A percentile compares a stretch with the other conserved stretches of the same genome.
These are phyloP conservation scores for Melierax canorus DNA, from an alignment of 2,113 vertebrate species.

Conservation along the genomic window DNA sequence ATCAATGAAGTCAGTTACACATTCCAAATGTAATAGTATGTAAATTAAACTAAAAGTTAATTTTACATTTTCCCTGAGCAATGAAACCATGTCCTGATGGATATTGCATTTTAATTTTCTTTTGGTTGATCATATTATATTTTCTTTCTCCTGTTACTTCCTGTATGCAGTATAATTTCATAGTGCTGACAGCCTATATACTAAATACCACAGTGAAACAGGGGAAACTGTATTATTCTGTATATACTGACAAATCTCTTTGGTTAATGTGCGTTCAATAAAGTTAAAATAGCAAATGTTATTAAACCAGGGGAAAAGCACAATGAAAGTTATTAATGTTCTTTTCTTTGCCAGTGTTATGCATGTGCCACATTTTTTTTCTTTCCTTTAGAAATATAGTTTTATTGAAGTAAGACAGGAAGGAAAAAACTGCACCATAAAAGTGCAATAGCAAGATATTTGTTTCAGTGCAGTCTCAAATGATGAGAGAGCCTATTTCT, in stretches of 20 bases:
- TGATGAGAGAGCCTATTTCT: neutral
- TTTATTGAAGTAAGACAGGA: neutral
- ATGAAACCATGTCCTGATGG: neutral
- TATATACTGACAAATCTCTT: neutral
- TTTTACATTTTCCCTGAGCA: slow-evolving; percentile 22
- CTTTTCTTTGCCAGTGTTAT: neutral
- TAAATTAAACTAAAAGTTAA: slow-evolving; percentile 39
- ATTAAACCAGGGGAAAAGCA: neutral
- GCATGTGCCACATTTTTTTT: neutral
- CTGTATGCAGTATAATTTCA: neutral
- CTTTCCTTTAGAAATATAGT: neutral
- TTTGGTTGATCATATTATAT: neutral
- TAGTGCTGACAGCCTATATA: neutral
- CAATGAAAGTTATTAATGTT: neutral
- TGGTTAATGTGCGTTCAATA: neutral
- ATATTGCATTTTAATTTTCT: slow-evolving; percentile 31
- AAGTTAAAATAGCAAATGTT: slow-evolving; percentile 15
- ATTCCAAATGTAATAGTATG: neutral
- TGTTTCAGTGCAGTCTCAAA: neutral
- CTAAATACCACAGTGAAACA: neutral
- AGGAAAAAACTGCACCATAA: neutral
- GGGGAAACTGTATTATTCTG: neutral
- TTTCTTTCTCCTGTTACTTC: slow-evolving; percentile 20
- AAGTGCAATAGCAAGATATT: neutral
- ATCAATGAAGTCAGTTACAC: neutral